phyloP scores from a whole-genome alignment of 1,140 invertebrate genomes.

The Scaptomyza graminum region DNA sequence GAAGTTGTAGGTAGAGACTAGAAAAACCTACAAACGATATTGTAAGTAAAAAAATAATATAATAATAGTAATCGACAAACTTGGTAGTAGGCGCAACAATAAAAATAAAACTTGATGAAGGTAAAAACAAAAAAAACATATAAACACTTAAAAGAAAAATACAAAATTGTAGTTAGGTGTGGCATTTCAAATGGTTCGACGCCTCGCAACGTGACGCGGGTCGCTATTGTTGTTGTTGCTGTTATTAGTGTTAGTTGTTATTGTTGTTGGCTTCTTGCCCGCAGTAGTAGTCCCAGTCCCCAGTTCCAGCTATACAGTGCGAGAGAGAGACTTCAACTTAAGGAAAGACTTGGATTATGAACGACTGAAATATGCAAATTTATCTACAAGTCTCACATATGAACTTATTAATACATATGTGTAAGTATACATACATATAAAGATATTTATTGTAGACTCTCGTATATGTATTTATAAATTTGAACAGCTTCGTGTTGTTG shows the following conservation, averaged over 20 bases:
- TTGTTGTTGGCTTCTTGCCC: conserved; percentile 53
- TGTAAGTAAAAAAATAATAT: conserved; percentile 13
- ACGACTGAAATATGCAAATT: conserved; percentile 80
- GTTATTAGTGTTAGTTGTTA: conserved; percentile 21
- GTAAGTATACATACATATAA: conserved; percentile 18
- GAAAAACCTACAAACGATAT: conserved; percentile 42
- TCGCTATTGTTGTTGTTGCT: conserved; percentile 25
- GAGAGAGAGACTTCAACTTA: conserved; percentile 58
- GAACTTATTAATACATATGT: conserved; percentile 65
- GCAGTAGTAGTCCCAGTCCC: conserved; percentile 33
- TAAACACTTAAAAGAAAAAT: conserved; percentile 19
- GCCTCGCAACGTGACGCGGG: conserved; percentile 69
- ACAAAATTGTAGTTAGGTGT: conserved; percentile 75
- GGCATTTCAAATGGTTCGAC: conserved; percentile 81
- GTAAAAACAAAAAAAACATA: conserved; percentile 13
- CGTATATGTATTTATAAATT: conserved; percentile 63
- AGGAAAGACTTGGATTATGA: conserved; percentile 80
- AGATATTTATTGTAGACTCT: conserved; percentile 29
- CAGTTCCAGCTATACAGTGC: conserved; percentile 11
- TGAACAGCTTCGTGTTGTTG: conserved; percentile 66
- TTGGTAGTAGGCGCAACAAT: conserved; percentile 73
- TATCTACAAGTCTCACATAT: conserved; percentile 75
- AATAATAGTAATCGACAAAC: conserved; percentile 48
- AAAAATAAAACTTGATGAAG: conserved; percentile 39
- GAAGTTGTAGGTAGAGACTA: conserved; percentile 18